These are phyloP conservation scores for Anoplius nigerrimus DNA, from an alignment of 2,888 invertebrate species.

Conservation along the genomic window DNA sequence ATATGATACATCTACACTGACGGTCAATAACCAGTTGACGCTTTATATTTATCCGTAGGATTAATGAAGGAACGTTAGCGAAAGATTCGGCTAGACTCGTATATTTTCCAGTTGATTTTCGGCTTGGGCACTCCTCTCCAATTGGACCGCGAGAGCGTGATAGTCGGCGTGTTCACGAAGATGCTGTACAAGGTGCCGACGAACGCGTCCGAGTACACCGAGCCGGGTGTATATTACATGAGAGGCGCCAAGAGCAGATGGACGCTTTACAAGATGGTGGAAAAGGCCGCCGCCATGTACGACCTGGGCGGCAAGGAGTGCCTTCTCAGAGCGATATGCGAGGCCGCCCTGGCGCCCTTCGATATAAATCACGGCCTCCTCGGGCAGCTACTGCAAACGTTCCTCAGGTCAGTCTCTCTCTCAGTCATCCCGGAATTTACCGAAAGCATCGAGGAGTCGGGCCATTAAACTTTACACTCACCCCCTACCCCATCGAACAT, in stretches of 20 bases:
- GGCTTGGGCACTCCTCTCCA: conserved; percentile 74
- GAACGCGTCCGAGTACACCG: conserved; percentile 72
- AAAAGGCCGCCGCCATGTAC: conserved; percentile 77
- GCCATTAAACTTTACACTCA: no score
- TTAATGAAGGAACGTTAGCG: no score
- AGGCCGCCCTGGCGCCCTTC: conserved; percentile 83
- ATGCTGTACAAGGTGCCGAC: conserved; percentile 70
- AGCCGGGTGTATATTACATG: conserved; percentile 63
- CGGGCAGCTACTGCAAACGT: conserved; percentile 84
- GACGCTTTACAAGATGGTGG: conserved; percentile 82
- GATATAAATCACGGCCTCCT: conserved; percentile 83
- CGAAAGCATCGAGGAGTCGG: no score
- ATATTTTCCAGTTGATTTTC: conserved; percentile 68
- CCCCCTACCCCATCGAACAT: no score
- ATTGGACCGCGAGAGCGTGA: conserved; percentile 71
- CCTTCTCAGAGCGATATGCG: conserved; percentile 85
- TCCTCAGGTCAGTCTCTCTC: conserved; percentile 77
- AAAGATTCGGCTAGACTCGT: no score
- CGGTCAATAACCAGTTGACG: background rate
- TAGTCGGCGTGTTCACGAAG: conserved; percentile 73
- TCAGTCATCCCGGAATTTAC: background rate
- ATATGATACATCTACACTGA: no score
- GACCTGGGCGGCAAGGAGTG: conserved; percentile 78
- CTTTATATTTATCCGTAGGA: background rate
- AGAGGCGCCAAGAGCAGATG: conserved; percentile 73